Conservation (phyloP, 2,888 invertebrate genomes). For the Eurois occulta region DNA sequence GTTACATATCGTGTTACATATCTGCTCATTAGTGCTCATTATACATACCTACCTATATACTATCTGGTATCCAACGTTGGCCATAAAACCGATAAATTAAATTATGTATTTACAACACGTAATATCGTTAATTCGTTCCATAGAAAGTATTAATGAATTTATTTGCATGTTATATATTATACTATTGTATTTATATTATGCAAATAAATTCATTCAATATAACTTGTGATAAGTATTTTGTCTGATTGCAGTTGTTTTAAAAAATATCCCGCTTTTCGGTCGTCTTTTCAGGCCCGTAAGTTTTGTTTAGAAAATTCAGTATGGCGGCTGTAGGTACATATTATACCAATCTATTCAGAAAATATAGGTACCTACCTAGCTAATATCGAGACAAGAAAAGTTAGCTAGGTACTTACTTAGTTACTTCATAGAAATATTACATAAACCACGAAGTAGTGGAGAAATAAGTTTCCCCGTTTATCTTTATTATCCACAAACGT, state of each 20-base stretch:
- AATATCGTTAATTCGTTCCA: constrained; percentile 2
- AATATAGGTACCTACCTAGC: neutral
- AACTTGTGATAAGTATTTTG: neutral
- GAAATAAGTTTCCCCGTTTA: neutral
- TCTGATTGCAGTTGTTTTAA: neutral
- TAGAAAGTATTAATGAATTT: constrained; percentile 7
- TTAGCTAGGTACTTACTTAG: neutral
- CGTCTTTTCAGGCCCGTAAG: neutral
- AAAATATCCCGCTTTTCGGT: neutral
- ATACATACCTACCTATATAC: neutral
- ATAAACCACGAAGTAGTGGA: neutral
- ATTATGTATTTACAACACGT: constrained; percentile 27
- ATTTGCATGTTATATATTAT: constrained; percentile 21
- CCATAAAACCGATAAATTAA: constrained; percentile 35
- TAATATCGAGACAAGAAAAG: neutral
- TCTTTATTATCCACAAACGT: neutral
- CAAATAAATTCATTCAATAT: neutral
- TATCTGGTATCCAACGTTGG: constrained; percentile 25
- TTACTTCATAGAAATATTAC: neutral
- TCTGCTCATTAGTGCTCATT: constrained; percentile 30
- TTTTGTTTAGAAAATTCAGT: neutral
- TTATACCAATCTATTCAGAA: neutral
- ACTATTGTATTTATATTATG: neutral
- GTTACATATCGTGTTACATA: constrained; percentile 39
- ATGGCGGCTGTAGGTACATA: neutral